Evolutionary conservation across 2,797 vertebrate species (phyloP).

Genomic region (Enteromius viviparus): DNA sequence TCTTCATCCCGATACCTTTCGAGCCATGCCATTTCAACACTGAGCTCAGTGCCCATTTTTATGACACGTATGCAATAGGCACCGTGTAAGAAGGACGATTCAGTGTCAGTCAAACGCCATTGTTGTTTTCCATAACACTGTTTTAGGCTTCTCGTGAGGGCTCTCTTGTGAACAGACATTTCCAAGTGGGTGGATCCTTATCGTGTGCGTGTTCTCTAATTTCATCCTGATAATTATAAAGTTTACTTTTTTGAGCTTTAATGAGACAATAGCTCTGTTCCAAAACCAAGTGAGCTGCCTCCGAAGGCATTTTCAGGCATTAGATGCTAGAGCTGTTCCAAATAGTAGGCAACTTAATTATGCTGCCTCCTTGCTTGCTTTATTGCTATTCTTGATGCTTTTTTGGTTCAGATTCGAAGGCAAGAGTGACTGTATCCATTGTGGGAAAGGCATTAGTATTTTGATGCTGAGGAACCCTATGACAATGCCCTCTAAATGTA

Average conservation of each 20-base stretch:
- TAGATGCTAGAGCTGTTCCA: background rate
- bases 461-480: background rate
- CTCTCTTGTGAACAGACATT: constrained; percentile 3
- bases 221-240: constrained; percentile 19
- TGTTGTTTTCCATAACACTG: constrained; percentile 24
- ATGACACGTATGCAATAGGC: constrained; percentile 14
- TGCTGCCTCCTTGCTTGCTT: background rate
- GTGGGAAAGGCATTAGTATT: background rate
- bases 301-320: background rate
- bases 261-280: constrained; percentile 6
- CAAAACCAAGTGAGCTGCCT: background rate
- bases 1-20: constrained; percentile 12
- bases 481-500: background rate
- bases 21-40: constrained; percentile 25
- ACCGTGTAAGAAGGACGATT: constrained; percentile 10
- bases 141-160: background rate
- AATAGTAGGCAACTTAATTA: background rate
- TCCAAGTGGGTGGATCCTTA: constrained; percentile 20
- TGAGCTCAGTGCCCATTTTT: background rate
- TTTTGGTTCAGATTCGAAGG: background rate
- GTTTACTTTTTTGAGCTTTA: background rate
- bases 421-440: background rate
- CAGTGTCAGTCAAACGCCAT: constrained; percentile 5
- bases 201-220: constrained; percentile 4
- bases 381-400: background rate